Percentiles rank a stretch among this genome's conserved stretches.
phyloP scores from a whole-genome alignment of 2,113 vertebrate genomes.

The Oriolus oriolus region DNA sequence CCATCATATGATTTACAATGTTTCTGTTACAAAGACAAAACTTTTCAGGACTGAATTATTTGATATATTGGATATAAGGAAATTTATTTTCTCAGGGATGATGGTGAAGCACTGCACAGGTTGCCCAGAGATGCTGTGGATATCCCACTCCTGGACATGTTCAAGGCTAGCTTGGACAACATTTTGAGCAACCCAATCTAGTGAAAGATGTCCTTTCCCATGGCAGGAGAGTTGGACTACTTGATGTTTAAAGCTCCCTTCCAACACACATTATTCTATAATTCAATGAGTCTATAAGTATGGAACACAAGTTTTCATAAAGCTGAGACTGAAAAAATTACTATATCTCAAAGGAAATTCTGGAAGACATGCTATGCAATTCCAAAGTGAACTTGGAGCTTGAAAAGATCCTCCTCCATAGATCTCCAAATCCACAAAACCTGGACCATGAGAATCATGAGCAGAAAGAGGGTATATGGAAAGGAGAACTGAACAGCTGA shows the following conservation, averaged over 20 bases:
- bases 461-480: background rate
- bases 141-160: background rate
- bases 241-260: background rate
- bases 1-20: background rate
- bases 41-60: background rate
- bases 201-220: background rate
- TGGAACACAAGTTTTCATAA: background rate
- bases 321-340: background rate
- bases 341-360: background rate
- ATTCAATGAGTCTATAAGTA: background rate
- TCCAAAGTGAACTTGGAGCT: background rate
- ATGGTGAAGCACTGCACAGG: background rate
- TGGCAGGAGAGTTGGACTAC: background rate
- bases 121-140: background rate
- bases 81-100: accelerated
- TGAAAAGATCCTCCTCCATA: background rate
- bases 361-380: background rate
- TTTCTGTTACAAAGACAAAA: background rate
- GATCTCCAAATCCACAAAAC: background rate
- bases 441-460: background rate
- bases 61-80: background rate
- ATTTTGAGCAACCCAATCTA: accelerated
- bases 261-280: background rate
- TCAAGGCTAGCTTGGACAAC: background rate
- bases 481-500: background rate